Base-by-base conservation (phyloP, 2,113 vertebrate species). In the Chlorodrepanis virens region DNA sequence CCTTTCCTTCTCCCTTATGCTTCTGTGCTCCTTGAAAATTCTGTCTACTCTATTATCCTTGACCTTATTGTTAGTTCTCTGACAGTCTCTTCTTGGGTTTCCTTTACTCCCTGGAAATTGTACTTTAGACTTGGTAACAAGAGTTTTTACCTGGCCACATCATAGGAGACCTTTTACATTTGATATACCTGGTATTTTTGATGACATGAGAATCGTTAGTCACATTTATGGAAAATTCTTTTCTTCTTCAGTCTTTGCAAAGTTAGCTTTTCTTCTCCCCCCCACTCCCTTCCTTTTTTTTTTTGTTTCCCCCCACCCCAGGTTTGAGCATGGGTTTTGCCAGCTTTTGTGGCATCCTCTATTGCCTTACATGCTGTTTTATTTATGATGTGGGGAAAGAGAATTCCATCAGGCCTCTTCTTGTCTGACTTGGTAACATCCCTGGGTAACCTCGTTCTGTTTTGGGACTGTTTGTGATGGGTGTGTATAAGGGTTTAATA, bases 231-330 rank as follows among this genome's bases (percentile, higher is more conserved):
- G 57, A 60, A 93, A 76, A 72, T 42, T 11, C 4, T 77, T 72
- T 76, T 54, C 10, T 94, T 39, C 11, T 74, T 76, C 56, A 82
- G 53, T 20, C 20, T 57, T 77, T 17, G 25, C 17, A 35, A 4
- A 47, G 13, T 68, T 60, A 2, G 5, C 5, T 45, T 31, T 53
- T 22, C 5, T 15, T 4, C 8, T 10, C 22, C 2, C 17, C 4
- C 10, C 8, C 10, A 29, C 8, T 6, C 4, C 24, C 14, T 1
- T 3, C 23, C n/a, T 25, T 29, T 21, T 35, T n/a, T 33, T 25
- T 17, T 31, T 17, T 6, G 15, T 19, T 35, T 35, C 7, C 10
- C 0, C 6, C 10, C 0, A 0, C 9, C 12, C 4, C 17, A 44
- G 18, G 12, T 69, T 71, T 87, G 20, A 12, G 15, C 29, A 50